Base-by-base conservation (phyloP, 2,888 invertebrate species). In the Boloria selene region DNA sequence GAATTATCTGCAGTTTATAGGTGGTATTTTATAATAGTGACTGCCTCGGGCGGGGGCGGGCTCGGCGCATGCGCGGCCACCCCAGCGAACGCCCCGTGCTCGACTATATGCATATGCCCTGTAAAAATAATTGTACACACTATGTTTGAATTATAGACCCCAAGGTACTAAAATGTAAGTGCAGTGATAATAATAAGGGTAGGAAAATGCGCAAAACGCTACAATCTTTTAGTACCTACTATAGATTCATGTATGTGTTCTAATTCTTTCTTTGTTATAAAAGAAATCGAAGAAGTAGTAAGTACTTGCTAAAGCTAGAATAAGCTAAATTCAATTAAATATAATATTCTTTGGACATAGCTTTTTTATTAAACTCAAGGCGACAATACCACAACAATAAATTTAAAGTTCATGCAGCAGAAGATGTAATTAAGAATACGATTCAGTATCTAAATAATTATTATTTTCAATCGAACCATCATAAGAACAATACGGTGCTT, bases 31-130 rank as follows among this genome's bases (percentile, higher is more conserved):
- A 61, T 69, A 69, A 77, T 79, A 78, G 78, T 76, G 77, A 75
- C 72, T 71, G 83, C 82, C 84, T 67, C 79, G 72, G 84, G 88
- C 86, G 77, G 77, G 83, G 90, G 90, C 89, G 90, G 87, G 78
- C 80, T 80, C 78, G 82, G 81, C 83, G 81, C 82, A 79, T 80
- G 82, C 78, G 83, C 80, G 87, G 86, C 91, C 90, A 89, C 90
- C 90, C 88, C 78, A 80, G 76, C 81, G 88, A 83, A 83, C 88
- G 88, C 86, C 86, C 88, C 79, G 73, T 80, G 77, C 82, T 62
- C 62, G 50, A 47, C 50, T 50, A 61, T 63, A 65, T 64, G 62
- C 61, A 67, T 55, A 55, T 69, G 65, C 65, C 52, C 59, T 53
- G 64, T 54, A 68, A 65, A 68, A 63, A 70, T 70, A 70, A 70